Conservation (phyloP, 2,888 invertebrate species). For the Parnassius orleans region DNA sequence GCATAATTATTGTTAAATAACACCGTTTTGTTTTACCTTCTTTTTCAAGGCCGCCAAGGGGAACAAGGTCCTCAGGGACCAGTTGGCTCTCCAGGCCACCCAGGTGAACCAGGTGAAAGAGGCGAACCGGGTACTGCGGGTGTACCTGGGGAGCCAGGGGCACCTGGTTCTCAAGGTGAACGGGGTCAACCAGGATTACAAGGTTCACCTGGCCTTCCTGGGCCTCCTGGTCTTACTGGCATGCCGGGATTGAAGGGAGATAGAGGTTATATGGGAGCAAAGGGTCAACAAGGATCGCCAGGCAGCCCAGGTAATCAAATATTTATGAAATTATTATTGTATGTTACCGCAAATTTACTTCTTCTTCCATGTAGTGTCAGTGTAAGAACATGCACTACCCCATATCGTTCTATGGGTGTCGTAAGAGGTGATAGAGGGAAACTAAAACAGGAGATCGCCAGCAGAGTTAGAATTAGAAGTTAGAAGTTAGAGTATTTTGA, state of each 20-base stretch:
- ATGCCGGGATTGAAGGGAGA: slow-evolving; percentile 87
- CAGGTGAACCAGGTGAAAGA: slow-evolving; percentile 90
- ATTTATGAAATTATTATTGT: no score
- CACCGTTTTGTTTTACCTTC: neutral
- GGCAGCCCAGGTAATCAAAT: slow-evolving; percentile 76
- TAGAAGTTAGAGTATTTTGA: no score
- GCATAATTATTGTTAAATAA: no score
- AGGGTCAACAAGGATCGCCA: slow-evolving; percentile 87
- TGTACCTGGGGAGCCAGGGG: slow-evolving; percentile 85
- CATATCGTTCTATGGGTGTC: no score
- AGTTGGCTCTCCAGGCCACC: slow-evolving; percentile 87
- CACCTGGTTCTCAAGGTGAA: slow-evolving; percentile 87
- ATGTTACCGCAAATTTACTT: no score
- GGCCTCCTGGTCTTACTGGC: slow-evolving; percentile 85
- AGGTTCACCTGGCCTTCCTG: slow-evolving; percentile 85
- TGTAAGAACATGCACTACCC: no score
- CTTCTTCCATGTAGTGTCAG: no score
- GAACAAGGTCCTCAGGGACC: slow-evolving; percentile 90
- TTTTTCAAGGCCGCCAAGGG: slow-evolving; percentile 82
- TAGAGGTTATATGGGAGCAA: slow-evolving; percentile 84
- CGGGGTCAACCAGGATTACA: slow-evolving; percentile 86
- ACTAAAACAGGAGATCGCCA: no score
- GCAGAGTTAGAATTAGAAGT: no score
- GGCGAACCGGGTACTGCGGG: slow-evolving; percentile 89
- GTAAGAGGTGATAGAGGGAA: no score